Percentiles rank a stretch among this genome's conserved stretches.
These are phyloP conservation scores for Atopsyche davidsoni DNA, from an alignment of 1,140 invertebrate species.

Conservation along the genomic window DNA sequence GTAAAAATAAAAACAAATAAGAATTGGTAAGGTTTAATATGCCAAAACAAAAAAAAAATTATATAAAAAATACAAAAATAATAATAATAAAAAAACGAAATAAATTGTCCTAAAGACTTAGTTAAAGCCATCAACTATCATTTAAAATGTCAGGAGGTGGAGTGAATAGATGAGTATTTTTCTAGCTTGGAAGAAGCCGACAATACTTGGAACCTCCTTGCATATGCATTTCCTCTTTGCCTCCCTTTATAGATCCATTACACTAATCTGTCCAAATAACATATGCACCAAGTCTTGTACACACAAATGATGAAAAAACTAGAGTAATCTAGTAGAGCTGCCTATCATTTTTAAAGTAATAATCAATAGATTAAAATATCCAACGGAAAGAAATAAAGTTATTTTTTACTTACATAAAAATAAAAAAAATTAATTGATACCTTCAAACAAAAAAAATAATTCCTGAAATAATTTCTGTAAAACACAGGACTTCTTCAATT, in stretches of 20 bases:
- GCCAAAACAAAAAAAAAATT: not conserved
- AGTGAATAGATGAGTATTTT: not conserved
- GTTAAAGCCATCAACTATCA: not conserved
- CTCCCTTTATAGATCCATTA: not conserved
- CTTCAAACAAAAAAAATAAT: not conserved
- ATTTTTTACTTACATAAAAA: not conserved
- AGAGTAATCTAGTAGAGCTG: not conserved
- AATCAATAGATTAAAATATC: not conserved
- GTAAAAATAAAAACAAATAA: not conserved
- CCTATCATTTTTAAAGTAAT: no score
- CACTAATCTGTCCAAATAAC: not conserved
- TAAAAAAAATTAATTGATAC: conserved; percentile 1
- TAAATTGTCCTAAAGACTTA: not conserved
- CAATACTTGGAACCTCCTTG: not conserved
- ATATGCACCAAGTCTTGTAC: not conserved
- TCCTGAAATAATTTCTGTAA: not conserved
- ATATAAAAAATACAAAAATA: conserved; percentile 9
- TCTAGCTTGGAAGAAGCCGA: not conserved
- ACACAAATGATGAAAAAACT: not conserved
- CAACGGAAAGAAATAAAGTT: not conserved
- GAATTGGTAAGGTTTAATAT: conserved; percentile 1
- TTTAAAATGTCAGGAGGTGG: conserved; percentile 4
- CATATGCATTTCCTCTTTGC: not conserved
- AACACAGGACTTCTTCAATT: not conserved
- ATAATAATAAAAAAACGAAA: not conserved